A percentile compares a stretch with the other conserved stretches of the same genome.
Conservation (phyloP, 1,140 invertebrate species). For the Triops cancriformis region DNA sequence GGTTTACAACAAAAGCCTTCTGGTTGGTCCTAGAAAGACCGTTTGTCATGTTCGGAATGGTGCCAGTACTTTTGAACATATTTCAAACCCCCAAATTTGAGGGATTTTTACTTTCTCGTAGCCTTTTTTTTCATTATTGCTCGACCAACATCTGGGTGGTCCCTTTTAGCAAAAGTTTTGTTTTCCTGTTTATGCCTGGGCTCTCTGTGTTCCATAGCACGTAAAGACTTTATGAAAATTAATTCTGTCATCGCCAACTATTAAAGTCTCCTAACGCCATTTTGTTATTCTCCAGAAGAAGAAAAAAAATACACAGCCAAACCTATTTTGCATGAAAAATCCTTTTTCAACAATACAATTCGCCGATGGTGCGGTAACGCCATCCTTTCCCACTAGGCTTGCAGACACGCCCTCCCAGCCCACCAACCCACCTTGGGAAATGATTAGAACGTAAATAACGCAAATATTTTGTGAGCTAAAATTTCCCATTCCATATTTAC, state of each 20-base stretch:
- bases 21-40: neutral
- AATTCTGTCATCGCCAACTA: neutral
- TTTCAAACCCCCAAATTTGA: neutral
- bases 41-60: constrained; percentile 7
- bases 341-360: neutral
- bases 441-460: neutral
- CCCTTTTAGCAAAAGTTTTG: neutral
- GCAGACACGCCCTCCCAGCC: neutral
- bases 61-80: neutral
- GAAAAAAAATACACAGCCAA: neutral
- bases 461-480: neutral
- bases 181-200: neutral
- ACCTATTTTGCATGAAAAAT: neutral
- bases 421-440: neutral
- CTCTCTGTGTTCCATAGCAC: neutral
- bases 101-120: neutral
- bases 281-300: no score
- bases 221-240: neutral
- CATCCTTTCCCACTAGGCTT: no score
- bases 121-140: neutral
- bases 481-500: neutral
- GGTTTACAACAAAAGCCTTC: constrained; percentile 5
- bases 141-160: neutral
- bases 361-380: no score
- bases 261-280: neutral